A percentile compares a stretch with the other conserved stretches of the same genome.
phyloP scores from a whole-genome alignment of 2,888 invertebrate genomes.

The Ctena decussata region DNA sequence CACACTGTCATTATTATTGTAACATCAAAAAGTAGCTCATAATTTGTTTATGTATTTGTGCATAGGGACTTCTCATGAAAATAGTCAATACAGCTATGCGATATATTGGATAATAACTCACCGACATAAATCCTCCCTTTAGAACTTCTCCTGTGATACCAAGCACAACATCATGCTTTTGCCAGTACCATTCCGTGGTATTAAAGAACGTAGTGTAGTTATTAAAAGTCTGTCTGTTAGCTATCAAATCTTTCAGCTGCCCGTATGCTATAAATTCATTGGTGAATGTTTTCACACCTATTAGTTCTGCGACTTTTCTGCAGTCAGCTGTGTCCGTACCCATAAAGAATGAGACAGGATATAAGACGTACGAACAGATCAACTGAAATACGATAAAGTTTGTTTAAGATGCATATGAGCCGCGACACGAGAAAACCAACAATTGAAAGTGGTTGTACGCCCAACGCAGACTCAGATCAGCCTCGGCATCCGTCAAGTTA shows the following conservation, averaged over 20 bases:
- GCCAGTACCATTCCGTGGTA: constrained; percentile 64
- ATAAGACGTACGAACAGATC: constrained; percentile 95
- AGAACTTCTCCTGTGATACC: constrained; percentile 65
- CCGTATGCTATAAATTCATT: constrained; percentile 98
- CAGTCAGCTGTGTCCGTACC: constrained; percentile 91
- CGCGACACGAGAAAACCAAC: no score
- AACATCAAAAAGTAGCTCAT: no score
- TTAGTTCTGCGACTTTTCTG: constrained; percentile 92
- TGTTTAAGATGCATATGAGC: no score
- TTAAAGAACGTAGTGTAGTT: constrained; percentile 61
- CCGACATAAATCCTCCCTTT: constrained; percentile 71
- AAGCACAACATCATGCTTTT: constrained; percentile 64
- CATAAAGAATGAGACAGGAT: constrained; percentile 96
- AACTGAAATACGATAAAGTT: constrained; percentile 76
- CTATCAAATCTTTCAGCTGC: constrained; percentile 88
- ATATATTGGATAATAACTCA: no score
- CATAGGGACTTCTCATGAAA: no score
- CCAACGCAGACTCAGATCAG: no score
- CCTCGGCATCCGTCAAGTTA: no score
- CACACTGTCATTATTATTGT: no score
- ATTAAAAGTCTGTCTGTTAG: constrained; percentile 65
- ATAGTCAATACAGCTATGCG: no score
- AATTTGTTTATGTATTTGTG: no score
- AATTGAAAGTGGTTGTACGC: no score
- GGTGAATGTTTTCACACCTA: constrained; percentile 96